Conservation (phyloP, 2,888 invertebrate species). For the Lycocerus yunnanus region DNA sequence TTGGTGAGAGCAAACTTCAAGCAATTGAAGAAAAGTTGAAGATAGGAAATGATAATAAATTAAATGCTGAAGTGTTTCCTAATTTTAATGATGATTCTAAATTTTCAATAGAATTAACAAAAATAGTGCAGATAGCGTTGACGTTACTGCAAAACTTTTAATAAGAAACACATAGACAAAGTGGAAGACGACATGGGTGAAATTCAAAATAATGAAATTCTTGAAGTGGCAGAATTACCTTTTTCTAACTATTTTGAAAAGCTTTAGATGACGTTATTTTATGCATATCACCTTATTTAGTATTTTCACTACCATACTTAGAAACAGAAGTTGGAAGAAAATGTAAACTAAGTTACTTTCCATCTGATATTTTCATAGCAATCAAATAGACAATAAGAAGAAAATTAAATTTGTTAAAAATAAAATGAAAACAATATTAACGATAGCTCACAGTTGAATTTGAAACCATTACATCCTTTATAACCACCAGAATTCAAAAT, state of each 20-base stretch:
- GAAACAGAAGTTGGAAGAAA: slow-evolving; percentile 83
- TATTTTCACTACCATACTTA: slow-evolving; percentile 83
- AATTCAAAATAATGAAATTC: slow-evolving; percentile 48
- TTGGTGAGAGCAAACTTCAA: slow-evolving; percentile 23
- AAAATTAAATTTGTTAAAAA: slow-evolving; percentile 39
- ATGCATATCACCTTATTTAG: slow-evolving; percentile 86
- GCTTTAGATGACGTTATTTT: slow-evolving; percentile 74
- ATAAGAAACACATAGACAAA: slow-evolving; percentile 27
- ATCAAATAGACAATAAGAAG: slow-evolving; percentile 57
- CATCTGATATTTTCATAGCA: slow-evolving; percentile 72
- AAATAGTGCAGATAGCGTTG: slow-evolving; percentile 20
- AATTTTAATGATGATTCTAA: slow-evolving; percentile 36
- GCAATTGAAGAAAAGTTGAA: slow-evolving; percentile 14
- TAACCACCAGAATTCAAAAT: slow-evolving; percentile 70
- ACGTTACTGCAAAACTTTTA: slow-evolving; percentile 15
- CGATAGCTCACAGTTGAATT: slow-evolving; percentile 36
- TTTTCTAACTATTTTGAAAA: slow-evolving; percentile 73
- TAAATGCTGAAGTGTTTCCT: slow-evolving; percentile 21
- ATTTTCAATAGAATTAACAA: slow-evolving; percentile 28
- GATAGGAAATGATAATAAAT: slow-evolving; percentile 16
- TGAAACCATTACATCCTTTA: slow-evolving; percentile 72
- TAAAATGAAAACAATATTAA: slow-evolving; percentile 11
- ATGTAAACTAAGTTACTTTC: slow-evolving; percentile 74
- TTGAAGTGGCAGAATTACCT: slow-evolving; percentile 64
- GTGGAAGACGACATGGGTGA: slow-evolving; percentile 42